Evolutionary conservation across 1,140 invertebrate genomes (phyloP), one percentile per base, ranked within the genome.

Genomic region (Agrypnia vestita): DNA sequence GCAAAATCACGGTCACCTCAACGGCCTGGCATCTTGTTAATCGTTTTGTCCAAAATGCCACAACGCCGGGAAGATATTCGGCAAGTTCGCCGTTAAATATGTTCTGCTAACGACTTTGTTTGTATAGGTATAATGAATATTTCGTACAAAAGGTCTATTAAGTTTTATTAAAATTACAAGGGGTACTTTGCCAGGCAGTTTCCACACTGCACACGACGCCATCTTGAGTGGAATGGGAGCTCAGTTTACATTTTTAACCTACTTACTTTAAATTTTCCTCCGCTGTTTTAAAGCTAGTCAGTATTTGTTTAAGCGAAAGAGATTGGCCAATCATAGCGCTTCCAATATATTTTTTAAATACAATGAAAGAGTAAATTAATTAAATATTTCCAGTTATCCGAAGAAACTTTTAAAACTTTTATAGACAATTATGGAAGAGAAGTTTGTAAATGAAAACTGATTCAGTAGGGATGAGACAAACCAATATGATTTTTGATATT

Each of bases 151-250:
- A 71, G 67, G 15, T 47, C 67, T 71, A 71, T 71, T 71, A 71
- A 71, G 43, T 71, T 71, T 71, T 71, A 71, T 71, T 71, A 71
- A 71, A 71, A 71, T 71, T 71, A 71, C 67, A 49, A 71, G 67
- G 67, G 46, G 21, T 44, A 71, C 13, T 49, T 71, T 71, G 21
- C 21, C 47, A 15, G 46, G 44, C 46, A 71, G 47, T 71, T 47
- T 71, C 46, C 15, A n/a, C 67, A 13, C 61, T 25, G 61, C 35
- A 43, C 13, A 64, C 61, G 61, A 59, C 21, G 61, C 61, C 61
- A 64, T 64, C 61, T 64, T 43, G 11, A 13, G 61, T 19, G 61
- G 35, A 64, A 64, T 64, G 25, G 61, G 35, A 12, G 19, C 19
- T n/a, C 61, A 12, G 61, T 44, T 64, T 64, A 64, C 61, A 64